phyloP scores from a whole-genome alignment of 2,113 vertebrate genomes.

The Cichladusa arquata region DNA sequence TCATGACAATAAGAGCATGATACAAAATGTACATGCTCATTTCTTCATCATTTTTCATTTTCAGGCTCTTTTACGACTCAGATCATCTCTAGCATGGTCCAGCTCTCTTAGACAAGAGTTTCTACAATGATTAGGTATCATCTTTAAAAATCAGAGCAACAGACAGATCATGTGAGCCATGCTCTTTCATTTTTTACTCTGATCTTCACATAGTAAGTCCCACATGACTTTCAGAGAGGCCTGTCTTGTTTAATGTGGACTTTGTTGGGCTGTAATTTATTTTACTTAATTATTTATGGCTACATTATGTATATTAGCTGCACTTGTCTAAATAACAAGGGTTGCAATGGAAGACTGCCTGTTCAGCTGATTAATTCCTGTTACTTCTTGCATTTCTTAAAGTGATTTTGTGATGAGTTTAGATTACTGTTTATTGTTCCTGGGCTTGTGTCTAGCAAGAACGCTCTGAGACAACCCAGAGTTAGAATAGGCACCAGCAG shows the following conservation, averaged over 20 bases:
- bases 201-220: slow-evolving; percentile 39
- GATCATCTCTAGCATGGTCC: slow-evolving; percentile 37
- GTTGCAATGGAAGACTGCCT: slow-evolving; percentile 19
- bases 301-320: slow-evolving; percentile 72
- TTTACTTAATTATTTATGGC: slow-evolving; percentile 73
- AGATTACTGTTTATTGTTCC: slow-evolving; percentile 4
- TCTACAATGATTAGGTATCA: slow-evolving; percentile 14
- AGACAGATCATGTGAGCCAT: slow-evolving; percentile 43
- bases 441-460: background rate
- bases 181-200: slow-evolving; percentile 40
- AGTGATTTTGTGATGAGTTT: slow-evolving; percentile 1
- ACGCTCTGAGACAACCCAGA: background rate
- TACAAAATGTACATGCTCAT: slow-evolving; percentile 46
- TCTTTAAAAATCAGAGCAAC: slow-evolving; percentile 63
- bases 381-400: slow-evolving; percentile 45
- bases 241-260: slow-evolving; percentile 46
- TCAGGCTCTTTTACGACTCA: slow-evolving; percentile 49
- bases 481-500: background rate
- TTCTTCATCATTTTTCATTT: slow-evolving; percentile 64
- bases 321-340: slow-evolving; percentile 66
- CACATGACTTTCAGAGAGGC: slow-evolving; percentile 33
- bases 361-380: slow-evolving; percentile 10
- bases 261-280: slow-evolving; percentile 64
- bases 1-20: slow-evolving; percentile 18
- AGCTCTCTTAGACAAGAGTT: background rate